Percentiles rank a stretch among this genome's conserved stretches.
Evolutionary conservation across 2,113 vertebrate species (phyloP).

Genomic region (Chaetops frenatus): DNA sequence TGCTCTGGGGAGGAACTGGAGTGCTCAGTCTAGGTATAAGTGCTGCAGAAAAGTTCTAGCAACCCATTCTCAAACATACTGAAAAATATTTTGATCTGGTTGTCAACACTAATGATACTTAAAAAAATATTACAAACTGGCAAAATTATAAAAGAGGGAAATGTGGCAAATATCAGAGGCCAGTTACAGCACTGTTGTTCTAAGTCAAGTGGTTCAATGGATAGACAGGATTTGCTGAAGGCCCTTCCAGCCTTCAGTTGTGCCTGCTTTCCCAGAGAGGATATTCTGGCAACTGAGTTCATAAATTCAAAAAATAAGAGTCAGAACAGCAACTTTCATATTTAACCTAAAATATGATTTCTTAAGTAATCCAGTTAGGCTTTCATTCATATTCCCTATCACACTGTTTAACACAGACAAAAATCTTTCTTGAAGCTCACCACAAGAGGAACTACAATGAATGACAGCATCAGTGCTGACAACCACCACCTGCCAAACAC

Average conservation of each 20-base stretch:
- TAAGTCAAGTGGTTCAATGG: not conserved
- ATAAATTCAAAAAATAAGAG: not conserved
- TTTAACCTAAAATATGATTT: not conserved
- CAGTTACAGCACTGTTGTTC: accelerated
- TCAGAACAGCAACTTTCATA: not conserved
- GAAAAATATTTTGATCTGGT: not conserved
- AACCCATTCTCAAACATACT: not conserved
- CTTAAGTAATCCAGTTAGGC: not conserved
- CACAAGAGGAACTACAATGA: not conserved
- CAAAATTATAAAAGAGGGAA: not conserved
- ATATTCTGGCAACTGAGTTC: not conserved
- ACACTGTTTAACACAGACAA: not conserved
- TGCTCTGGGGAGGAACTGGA: not conserved
- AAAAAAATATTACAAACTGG: not conserved
- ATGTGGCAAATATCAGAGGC: accelerated
- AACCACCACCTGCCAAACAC: not conserved
- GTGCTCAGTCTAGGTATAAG: not conserved
- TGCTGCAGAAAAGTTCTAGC: not conserved
- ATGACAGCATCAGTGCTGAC: not conserved
- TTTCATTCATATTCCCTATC: not conserved
- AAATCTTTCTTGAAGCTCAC: not conserved
- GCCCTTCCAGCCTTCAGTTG: not conserved
- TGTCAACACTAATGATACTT: not conserved
- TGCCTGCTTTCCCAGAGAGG: not conserved
- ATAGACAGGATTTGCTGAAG: not conserved